A percentile compares a stretch with the other conserved stretches of the same genome.
phyloP scores from a whole-genome alignment of 2,113 vertebrate genomes.

The Crotalus helleri region DNA sequence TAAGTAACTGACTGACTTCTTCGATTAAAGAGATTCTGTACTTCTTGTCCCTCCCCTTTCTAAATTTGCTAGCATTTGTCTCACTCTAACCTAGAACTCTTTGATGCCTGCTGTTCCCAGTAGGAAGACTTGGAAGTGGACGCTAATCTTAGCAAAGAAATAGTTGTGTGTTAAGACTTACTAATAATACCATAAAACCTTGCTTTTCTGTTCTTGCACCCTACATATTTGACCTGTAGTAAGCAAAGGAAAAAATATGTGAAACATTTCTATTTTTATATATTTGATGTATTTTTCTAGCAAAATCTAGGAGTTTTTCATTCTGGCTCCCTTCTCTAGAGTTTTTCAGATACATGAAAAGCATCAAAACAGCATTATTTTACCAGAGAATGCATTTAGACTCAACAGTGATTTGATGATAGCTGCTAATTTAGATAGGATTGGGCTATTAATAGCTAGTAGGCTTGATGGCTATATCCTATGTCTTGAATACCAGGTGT shows the following conservation, averaged over 20 bases:
- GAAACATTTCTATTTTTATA: neutral
- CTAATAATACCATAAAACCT: neutral
- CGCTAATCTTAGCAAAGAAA: neutral
- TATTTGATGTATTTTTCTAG: neutral
- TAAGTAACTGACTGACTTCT: slow-evolving; percentile 18
- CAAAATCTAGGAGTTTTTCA: neutral
- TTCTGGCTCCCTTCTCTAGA: neutral
- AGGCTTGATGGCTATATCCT: neutral
- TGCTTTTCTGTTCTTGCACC: neutral
- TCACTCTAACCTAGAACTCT: slow-evolving; percentile 40
- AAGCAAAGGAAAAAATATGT: fast-evolving
- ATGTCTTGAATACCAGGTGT: neutral
- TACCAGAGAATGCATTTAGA: neutral
- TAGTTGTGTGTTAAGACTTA: slow-evolving; percentile 24
- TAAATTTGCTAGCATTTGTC: slow-evolving; percentile 20
- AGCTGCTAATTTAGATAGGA: neutral
- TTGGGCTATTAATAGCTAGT: neutral
- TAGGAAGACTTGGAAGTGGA: neutral
- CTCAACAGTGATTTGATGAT: neutral
- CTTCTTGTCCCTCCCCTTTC: neutral
- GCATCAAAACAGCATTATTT: neutral
- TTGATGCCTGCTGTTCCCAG: slow-evolving; percentile 48
- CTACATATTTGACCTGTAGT: neutral
- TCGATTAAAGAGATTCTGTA: slow-evolving; percentile 26
- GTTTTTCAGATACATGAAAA: neutral